Evolutionary conservation across 1,140 invertebrate species (phyloP), one percentile per base, ranked within the genome.

Genomic region (Drosophila pallidifrons): DNA sequence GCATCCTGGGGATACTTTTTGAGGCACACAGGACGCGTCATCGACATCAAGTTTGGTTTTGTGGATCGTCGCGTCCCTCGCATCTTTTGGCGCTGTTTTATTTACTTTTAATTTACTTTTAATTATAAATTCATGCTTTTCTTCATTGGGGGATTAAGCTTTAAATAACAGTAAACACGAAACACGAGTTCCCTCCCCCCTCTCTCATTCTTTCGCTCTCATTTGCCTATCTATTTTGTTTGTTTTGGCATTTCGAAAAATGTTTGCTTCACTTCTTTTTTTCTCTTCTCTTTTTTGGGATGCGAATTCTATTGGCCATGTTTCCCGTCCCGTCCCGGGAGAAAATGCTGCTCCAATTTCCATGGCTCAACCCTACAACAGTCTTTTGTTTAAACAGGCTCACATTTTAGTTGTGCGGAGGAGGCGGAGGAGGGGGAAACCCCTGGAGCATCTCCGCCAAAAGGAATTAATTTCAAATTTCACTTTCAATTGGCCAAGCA

Each of bases 21-120:
- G 72, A 46, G 57, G 59, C 38, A n/a, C 35, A 38, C 35, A 38
- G 16, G 11, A 57, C 7, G 13, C 30, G n/a, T 32, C 16, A n/a
- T 20, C 16, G 25, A 13, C 38, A 11, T 7, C 35, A 20, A 20
- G 35, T 38, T 41, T 25, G 20, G 20, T 20, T 20, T 20, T 20
- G 20, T 20, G 20, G 20, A 20, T 20, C 20, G 20, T 20, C 20
- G 49, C n/a, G n/a, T 43, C 15, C 47, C 47, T 47, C 64, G 69
- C 69, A 76, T 60, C 68, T 58, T 77, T 65, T 60, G 60, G 61
- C 61, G 54, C 75, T 63, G 63, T 83, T 88, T 89, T 88, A 88
- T 88, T 88, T 88, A 88, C 85, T 89, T 88, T 88, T 88, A 88
- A 89, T 89, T 89, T 88, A 88, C 80, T 88, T 88, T 88, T 89